A percentile compares a stretch with the other conserved stretches of the same genome.
Conservation (phyloP, 2,888 invertebrate species). For the Stramonita haemastoma region DNA sequence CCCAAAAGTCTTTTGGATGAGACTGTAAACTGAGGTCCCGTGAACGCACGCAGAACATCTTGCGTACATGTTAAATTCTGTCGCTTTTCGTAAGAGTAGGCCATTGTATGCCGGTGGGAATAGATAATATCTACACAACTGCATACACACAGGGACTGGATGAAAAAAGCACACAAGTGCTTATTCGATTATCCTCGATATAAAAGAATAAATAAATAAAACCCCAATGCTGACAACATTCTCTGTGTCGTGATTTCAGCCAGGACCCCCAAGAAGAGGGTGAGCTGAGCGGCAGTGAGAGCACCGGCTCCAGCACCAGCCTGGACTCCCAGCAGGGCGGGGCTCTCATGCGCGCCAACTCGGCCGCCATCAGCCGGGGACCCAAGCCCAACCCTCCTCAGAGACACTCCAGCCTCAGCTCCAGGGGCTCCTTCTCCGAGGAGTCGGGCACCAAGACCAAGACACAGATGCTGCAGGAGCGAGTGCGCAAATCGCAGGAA, state of each 20-base stretch:
- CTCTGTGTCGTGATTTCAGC: slow-evolving; percentile 24
- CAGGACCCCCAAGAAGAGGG: slow-evolving; percentile 48
- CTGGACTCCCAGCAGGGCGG: slow-evolving; percentile 63
- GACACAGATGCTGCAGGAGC: slow-evolving; percentile 24
- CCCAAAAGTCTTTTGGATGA: no score
- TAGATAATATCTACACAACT: no score
- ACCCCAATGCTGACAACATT: not conserved
- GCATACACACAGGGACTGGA: no score
- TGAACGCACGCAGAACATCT: no score
- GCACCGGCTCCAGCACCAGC: slow-evolving; percentile 60
- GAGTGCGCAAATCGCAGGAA: slow-evolving; percentile 14
- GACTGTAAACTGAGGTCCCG: no score
- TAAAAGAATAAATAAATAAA: no score
- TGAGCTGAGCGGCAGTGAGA: slow-evolving; percentile 59
- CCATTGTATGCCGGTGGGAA: no score
- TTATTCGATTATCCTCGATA: no score
- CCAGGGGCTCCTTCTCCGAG: slow-evolving; percentile 44
- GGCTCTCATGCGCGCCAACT: slow-evolving; percentile 51
- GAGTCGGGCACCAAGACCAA: slow-evolving; percentile 10
- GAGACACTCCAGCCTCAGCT: slow-evolving; percentile 63
- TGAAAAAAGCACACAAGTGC: no score
- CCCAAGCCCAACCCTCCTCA: slow-evolving; percentile 66
- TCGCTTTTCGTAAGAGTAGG: no score
- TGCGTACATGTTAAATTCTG: no score
- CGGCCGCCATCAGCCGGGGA: slow-evolving; percentile 48